Evolutionary conservation across 2,113 vertebrate species (phyloP).

Genomic region (Neotoma lepida): DNA sequence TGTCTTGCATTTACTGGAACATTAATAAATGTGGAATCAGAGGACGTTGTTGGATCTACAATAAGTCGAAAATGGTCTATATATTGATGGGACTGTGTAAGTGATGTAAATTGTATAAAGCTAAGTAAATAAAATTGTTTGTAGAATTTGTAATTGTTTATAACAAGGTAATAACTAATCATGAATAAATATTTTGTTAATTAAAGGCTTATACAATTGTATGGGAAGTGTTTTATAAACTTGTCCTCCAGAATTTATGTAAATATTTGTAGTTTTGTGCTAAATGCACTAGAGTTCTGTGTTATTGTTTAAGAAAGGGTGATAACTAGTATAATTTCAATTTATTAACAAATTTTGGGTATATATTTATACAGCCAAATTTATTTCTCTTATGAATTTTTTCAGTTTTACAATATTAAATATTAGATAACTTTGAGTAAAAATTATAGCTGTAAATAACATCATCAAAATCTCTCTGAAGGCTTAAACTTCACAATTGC

Average conservation of each 20-base stretch:
- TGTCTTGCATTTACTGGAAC: slow-evolving; percentile 21
- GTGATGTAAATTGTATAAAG: slow-evolving; percentile 47
- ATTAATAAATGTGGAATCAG: accelerated
- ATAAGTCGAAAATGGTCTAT: slow-evolving; percentile 31
- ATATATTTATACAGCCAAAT: neutral
- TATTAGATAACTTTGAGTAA: neutral
- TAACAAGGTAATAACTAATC: neutral
- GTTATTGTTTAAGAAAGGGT: neutral
- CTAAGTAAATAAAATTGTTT: slow-evolving; percentile 16
- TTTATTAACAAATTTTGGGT: slow-evolving; percentile 6
- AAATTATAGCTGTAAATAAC: neutral
- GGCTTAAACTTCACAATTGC: neutral
- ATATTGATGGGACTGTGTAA: slow-evolving; percentile 55
- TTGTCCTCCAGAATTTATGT: neutral
- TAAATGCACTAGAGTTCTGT: neutral
- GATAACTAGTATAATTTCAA: neutral
- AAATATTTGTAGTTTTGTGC: neutral
- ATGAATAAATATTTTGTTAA: neutral
- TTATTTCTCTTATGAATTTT: neutral
- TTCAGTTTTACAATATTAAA: neutral
- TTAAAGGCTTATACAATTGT: neutral
- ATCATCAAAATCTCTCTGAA: neutral
- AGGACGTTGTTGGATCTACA: slow-evolving; percentile 55
- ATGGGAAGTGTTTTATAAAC: slow-evolving; percentile 15
- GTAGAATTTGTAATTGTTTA: slow-evolving; percentile 5